phyloP scores from a whole-genome alignment of 2,888 invertebrate genomes.

The Chalcosyrphus nemorum region DNA sequence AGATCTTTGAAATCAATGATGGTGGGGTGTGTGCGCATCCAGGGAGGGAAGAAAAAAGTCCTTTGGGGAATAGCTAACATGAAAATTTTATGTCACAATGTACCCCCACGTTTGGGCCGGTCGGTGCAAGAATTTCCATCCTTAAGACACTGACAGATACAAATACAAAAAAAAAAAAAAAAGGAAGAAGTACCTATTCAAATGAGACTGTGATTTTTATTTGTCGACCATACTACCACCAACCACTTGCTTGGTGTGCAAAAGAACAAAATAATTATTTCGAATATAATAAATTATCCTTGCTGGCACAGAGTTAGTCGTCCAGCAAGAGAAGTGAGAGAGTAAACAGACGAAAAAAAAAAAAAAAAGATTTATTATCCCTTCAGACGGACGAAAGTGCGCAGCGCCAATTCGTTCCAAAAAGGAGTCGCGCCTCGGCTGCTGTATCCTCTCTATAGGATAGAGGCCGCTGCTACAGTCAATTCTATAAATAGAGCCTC shows the following conservation, averaged over 20 bases:
- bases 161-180: slow-evolving; percentile 12
- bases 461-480: too few species aligned
- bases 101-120: slow-evolving; percentile 57
- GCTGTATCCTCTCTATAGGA: not conserved
- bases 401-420: slow-evolving; percentile 31
- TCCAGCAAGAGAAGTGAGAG: not conserved
- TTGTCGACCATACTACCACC: slow-evolving; percentile 6
- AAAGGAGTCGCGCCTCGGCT: slow-evolving; percentile 1
- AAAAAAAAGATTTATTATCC: slow-evolving; percentile 66
- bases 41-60: not conserved
- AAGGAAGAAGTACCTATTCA: slow-evolving; percentile 1
- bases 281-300: slow-evolving; percentile 68
- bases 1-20: slow-evolving; percentile 65
- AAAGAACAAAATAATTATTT: slow-evolving; percentile 62
- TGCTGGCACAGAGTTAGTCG: not conserved
- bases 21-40: not conserved
- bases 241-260: slow-evolving; percentile 16
- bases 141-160: slow-evolving; percentile 29
- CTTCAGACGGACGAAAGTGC: slow-evolving; percentile 54
- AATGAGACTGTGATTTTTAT: slow-evolving; percentile 14
- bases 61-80: slow-evolving; percentile 40
- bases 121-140: not conserved
- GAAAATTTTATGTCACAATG: slow-evolving; percentile 69
- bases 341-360: slow-evolving; percentile 24
- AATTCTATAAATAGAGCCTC: slow-evolving; percentile 56